Evolutionary conservation across 2,888 invertebrate species (phyloP).

Genomic region (Boloria selene): DNA sequence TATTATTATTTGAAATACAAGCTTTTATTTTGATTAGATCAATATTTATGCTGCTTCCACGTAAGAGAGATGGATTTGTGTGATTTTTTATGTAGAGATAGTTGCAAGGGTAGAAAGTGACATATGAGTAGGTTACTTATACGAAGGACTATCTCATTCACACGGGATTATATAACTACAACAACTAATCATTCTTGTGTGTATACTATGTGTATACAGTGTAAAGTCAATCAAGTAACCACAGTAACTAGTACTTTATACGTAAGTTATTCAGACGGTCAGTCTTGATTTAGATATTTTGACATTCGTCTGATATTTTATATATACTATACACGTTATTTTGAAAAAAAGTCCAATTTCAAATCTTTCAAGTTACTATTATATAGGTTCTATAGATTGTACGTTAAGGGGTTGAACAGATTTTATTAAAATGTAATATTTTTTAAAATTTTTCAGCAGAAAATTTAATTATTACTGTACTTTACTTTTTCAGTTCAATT

Average conservation of each 20-base stretch:
- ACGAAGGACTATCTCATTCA: no score
- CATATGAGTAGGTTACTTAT: no score
- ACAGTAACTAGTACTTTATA: background rate
- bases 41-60: no score
- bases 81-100: no score
- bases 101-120: no score
- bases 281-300: constrained; percentile 3
- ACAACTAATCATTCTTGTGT: no score
- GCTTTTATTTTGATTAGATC: no score
- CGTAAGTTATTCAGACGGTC: background rate
- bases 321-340: no score
- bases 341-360: constrained; percentile 4
- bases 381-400: background rate
- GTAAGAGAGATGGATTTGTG: no score
- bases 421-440: constrained; percentile 8
- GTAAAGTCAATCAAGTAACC: background rate
- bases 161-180: no score
- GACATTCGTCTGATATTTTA: constrained; percentile 7
- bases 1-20: no score
- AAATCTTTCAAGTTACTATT: constrained; percentile 9
- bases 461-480: background rate
- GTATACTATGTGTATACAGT: no score
- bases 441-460: constrained; percentile 7
- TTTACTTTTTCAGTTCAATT: constrained; percentile 3
- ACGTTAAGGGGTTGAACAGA: background rate